Conservation (phyloP, 2,888 invertebrate species). For the Diaprepes abbreviatus region DNA sequence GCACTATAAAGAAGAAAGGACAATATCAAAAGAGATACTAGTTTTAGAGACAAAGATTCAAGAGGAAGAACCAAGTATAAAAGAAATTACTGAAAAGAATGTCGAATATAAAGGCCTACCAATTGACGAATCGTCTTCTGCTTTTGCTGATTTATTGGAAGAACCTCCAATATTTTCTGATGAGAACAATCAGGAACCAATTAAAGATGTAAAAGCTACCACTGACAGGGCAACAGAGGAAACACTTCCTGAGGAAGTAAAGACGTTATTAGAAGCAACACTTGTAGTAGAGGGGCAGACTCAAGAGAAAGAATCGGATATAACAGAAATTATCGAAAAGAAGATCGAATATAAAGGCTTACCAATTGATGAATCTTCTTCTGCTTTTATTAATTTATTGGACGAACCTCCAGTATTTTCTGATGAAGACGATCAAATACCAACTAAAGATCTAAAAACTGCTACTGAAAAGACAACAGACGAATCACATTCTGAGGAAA, state of each 20-base stretch:
- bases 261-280: neutral
- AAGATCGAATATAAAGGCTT: constrained; percentile 52
- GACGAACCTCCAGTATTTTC: constrained; percentile 58
- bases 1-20: neutral
- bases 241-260: neutral
- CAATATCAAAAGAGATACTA: neutral
- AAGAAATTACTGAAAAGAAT: constrained; percentile 19
- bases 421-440: constrained; percentile 52
- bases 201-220: neutral
- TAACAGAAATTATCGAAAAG: constrained; percentile 26
- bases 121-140: constrained; percentile 52
- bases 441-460: too few species aligned
- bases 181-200: constrained; percentile 35
- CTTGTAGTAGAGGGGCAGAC: neutral
- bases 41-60: too few species aligned
- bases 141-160: constrained; percentile 58
- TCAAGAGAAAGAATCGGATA: neutral
- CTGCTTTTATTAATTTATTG: constrained; percentile 52
- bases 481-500: neutral
- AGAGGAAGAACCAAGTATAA: neutral
- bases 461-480: too few species aligned
- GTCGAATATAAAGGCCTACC: constrained; percentile 56
- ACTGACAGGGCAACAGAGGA: too few species aligned
- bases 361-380: constrained; percentile 53
- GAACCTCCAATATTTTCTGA: constrained; percentile 57